Conservation (phyloP, 2,888 invertebrate genomes). For the Hypomecis punctinalis region DNA sequence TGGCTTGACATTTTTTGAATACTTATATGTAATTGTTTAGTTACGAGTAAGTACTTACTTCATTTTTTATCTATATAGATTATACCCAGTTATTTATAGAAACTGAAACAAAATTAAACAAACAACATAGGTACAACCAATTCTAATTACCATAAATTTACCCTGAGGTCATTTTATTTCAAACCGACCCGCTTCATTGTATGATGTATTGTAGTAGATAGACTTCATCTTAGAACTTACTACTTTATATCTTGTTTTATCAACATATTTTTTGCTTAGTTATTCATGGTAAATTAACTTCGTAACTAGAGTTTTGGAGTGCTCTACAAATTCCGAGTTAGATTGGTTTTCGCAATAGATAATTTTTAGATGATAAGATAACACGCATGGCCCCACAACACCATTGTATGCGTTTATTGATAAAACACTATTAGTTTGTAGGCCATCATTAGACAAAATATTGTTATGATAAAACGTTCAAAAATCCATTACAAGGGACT, state of each 20-base stretch:
- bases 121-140: no score
- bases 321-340: conserved; percentile 19
- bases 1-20: no score
- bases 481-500: no score
- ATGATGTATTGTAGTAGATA: not conserved
- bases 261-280: not conserved
- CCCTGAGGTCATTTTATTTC: no score
- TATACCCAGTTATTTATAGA: no score
- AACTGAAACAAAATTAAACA: no score
- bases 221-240: not conserved
- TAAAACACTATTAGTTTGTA: conserved; percentile 9
- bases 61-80: no score
- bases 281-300: conserved; percentile 4
- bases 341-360: conserved; percentile 31
- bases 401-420: conserved; percentile 18
- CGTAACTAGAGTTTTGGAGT: conserved; percentile 4
- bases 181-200: no score
- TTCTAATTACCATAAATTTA: no score
- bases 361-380: conserved; percentile 28
- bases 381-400: conserved; percentile 3
- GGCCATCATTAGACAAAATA: not conserved
- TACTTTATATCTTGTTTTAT: not conserved
- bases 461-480: no score
- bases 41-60: no score
- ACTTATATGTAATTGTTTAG: no score